Conservation (phyloP, 2,113 vertebrate species). For the Actenoides hombroni region DNA sequence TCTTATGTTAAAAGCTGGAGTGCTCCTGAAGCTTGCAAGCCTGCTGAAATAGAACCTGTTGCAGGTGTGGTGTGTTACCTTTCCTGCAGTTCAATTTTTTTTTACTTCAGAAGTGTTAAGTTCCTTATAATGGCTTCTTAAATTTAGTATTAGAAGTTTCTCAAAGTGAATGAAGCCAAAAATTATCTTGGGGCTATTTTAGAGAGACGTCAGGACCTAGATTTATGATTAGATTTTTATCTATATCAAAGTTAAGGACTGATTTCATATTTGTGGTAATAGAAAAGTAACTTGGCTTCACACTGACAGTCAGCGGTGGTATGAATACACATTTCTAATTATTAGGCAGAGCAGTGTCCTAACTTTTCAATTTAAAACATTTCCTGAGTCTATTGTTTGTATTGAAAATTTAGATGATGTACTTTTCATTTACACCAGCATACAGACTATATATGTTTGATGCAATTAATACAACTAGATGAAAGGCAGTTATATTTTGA, state of each 20-base stretch:
- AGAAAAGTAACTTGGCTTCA: neutral
- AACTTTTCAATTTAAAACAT: neutral
- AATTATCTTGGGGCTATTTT: neutral
- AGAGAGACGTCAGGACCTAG: neutral
- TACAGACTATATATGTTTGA: neutral
- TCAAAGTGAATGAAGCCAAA: neutral
- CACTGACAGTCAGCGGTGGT: neutral
- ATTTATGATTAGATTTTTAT: neutral
- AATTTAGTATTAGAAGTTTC: neutral
- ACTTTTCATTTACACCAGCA: neutral
- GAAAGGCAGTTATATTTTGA: neutral
- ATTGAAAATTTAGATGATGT: neutral
- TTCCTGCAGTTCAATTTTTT: neutral
- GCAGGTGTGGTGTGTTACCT: neutral
- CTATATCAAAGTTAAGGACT: neutral
- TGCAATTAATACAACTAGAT: neutral
- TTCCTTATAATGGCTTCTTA: neutral
- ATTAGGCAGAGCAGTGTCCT: neutral
- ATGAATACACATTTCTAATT: neutral
- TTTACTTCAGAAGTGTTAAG: neutral
- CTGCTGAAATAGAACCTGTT: neutral
- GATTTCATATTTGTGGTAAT: neutral
- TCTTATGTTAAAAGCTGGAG: neutral
- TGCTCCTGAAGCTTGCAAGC: neutral
- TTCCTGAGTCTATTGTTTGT: neutral